phyloP scores from a whole-genome alignment of 2,797 vertebrate genomes.

The Heliangelus exortis region DNA sequence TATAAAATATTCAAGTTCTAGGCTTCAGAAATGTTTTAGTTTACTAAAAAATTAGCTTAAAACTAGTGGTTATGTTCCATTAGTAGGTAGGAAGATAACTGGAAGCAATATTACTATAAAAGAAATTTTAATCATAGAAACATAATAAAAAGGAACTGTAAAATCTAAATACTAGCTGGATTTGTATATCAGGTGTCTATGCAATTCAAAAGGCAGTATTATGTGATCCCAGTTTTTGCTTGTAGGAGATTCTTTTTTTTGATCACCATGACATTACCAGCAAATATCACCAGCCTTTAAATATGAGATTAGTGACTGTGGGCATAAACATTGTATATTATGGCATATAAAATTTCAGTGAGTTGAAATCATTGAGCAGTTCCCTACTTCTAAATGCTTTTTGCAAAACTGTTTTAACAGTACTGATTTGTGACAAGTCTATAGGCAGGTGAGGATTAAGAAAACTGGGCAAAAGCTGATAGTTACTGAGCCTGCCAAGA shows the following conservation, averaged over 20 bases:
- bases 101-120: not conserved
- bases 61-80: slow-evolving; percentile 5
- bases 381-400: not conserved
- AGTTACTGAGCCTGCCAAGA: not conserved
- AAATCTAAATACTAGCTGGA: not conserved
- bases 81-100: not conserved
- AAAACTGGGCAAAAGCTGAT: not conserved
- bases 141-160: not conserved
- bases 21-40: not conserved
- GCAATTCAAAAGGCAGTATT: not conserved
- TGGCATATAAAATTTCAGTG: not conserved
- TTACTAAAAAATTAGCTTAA: slow-evolving; percentile 1
- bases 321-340: not conserved
- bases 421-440: not conserved
- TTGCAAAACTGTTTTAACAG: not conserved
- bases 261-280: not conserved
- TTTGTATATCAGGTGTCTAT: not conserved
- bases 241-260: not conserved
- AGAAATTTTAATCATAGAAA: not conserved
- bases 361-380: not conserved
- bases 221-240: not conserved
- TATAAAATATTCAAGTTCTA: slow-evolving; percentile 24
- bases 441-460: not conserved
- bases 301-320: not conserved
- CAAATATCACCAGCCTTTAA: not conserved